phyloP scores from a whole-genome alignment of 2,113 vertebrate genomes.

The Poecilia latipinna region DNA sequence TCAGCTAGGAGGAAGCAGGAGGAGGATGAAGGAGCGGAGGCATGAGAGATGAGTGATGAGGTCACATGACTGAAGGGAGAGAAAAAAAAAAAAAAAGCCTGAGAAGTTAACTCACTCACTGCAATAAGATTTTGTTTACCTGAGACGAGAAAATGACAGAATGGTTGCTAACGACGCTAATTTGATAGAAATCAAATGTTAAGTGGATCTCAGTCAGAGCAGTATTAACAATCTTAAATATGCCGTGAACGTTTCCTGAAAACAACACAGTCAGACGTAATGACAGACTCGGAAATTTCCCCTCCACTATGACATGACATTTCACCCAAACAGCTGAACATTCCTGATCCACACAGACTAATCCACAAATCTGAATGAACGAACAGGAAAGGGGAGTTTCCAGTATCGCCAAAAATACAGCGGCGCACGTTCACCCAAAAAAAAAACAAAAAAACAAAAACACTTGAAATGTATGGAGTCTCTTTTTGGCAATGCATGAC shows the following conservation, averaged over 20 bases:
- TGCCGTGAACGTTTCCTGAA: conserved; percentile 26
- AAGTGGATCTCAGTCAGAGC: conserved; percentile 15
- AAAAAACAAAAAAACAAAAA: neutral
- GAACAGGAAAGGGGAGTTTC: neutral
- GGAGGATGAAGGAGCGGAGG: neutral
- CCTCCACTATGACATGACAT: conserved; percentile 29
- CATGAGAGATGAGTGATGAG: neutral
- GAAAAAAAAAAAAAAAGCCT: neutral
- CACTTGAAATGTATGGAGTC: conserved; percentile 43
- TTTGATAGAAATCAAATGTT: conserved; percentile 4
- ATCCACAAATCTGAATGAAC: neutral
- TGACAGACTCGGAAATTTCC: conserved; percentile 34
- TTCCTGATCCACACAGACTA: conserved; percentile 10
- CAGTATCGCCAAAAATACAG: conserved; percentile 15
- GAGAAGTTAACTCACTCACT: conserved; percentile 12
- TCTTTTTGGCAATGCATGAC: conserved; percentile 67
- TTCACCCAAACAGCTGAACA: conserved; percentile 31
- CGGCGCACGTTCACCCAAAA: conserved; percentile 2
- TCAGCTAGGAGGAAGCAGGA: conserved; percentile 13
- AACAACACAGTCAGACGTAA: conserved; percentile 17
- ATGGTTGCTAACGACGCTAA: neutral
- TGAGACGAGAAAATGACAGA: neutral
- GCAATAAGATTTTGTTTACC: conserved; percentile 3
- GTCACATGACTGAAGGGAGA: conserved; percentile 34
- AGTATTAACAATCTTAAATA: conserved; percentile 13